These are phyloP conservation scores for Centrocercus urophasianus DNA, from an alignment of 2,113 vertebrate genomes.

Conservation along the genomic window DNA sequence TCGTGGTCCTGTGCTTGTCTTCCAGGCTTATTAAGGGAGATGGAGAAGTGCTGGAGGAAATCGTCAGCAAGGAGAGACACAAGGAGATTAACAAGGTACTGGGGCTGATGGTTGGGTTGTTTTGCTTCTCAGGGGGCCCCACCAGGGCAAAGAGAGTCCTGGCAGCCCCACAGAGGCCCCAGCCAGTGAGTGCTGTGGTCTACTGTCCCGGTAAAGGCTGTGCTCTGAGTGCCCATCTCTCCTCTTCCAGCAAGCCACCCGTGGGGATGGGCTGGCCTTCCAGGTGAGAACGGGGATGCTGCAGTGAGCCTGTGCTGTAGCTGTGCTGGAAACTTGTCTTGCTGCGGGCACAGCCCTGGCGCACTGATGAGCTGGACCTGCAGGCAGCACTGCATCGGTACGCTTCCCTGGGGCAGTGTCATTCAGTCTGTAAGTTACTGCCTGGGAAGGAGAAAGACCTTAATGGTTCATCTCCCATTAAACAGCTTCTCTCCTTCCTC, in stretches of 20 bases:
- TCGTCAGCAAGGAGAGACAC: conserved; percentile 92
- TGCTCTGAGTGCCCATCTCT: background rate
- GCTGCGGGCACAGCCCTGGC: background rate
- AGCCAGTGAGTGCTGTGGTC: background rate
- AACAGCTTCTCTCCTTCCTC: background rate
- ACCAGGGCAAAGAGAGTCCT: background rate
- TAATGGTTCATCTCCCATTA: background rate
- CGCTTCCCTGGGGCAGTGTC: background rate
- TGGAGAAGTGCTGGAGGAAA: conserved; percentile 95
- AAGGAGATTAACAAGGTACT: conserved; percentile 95
- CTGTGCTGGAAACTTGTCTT: background rate
- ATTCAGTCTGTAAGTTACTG: background rate
- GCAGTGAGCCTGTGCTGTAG: conserved; percentile 42
- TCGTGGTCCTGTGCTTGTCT: background rate
- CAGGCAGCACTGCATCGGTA: background rate
- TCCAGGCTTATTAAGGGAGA: conserved; percentile 94
- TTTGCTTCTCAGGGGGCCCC: background rate
- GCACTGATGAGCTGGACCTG: fast-evolving
- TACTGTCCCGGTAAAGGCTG: background rate
- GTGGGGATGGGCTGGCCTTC: conserved; percentile 89
- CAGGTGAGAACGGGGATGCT: conserved; percentile 86
- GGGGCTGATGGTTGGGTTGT: background rate
- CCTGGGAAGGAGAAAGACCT: background rate
- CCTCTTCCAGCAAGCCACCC: conserved; percentile 85
- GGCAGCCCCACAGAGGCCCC: background rate